These are phyloP conservation scores for Myiotriccus ornatus DNA, from an alignment of 2,797 vertebrate genomes.

Conservation along the genomic window DNA sequence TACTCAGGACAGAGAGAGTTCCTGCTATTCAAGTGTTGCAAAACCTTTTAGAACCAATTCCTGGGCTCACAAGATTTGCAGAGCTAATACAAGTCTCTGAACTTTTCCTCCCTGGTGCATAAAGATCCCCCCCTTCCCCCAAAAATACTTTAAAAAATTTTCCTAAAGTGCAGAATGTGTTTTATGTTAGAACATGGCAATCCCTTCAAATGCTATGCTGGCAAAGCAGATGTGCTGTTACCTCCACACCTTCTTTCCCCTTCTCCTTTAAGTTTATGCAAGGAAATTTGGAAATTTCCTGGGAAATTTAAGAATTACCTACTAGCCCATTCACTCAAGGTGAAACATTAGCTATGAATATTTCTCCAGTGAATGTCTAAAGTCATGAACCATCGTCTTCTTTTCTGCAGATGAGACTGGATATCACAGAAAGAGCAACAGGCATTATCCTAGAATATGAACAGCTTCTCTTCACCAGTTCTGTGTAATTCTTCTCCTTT, in stretches of 20 bases:
- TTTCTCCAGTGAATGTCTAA: neutral
- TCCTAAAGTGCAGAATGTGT: neutral
- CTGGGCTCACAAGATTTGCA: neutral
- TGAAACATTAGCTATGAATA: neutral
- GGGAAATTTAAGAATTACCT: neutral
- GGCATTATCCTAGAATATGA: neutral
- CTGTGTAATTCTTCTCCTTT: neutral
- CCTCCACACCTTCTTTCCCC: neutral
- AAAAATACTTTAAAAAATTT: neutral
- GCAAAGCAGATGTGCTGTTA: neutral
- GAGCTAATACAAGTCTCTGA: neutral
- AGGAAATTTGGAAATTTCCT: neutral
- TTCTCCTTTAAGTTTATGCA: neutral
- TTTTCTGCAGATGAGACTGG: neutral
- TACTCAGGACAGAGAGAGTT: neutral
- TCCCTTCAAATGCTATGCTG: neutral
- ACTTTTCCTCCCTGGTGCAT: neutral
- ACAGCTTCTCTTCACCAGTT: neutral
- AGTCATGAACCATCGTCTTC: neutral
- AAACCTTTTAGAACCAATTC: neutral
- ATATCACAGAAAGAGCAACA: neutral
- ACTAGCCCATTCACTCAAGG: neutral
- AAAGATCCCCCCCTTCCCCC: fast-evolving
- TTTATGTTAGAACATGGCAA: neutral
- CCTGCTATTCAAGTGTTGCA: neutral